These are phyloP conservation scores for Rhombomys opimus DNA, from an alignment of 2,113 vertebrate species.

Conservation along the genomic window DNA sequence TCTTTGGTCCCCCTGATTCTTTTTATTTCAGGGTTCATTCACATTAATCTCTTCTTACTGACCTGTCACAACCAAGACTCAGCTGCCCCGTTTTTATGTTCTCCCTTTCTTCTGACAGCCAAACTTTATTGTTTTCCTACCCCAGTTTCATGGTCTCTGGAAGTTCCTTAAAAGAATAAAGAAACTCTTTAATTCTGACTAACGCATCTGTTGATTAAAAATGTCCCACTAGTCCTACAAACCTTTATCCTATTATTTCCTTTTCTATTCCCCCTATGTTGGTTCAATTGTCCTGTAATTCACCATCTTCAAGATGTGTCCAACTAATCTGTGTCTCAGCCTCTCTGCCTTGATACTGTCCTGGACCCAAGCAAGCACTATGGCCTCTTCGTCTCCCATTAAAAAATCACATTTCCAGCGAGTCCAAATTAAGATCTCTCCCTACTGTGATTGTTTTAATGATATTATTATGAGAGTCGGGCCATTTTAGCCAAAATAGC, in stretches of 20 bases:
- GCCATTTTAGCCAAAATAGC: background rate
- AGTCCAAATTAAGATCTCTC: background rate
- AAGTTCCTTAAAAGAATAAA: slow-evolving; percentile 54
- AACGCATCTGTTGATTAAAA: slow-evolving; percentile 49
- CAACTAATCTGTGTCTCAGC: slow-evolving; percentile 18
- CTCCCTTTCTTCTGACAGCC: background rate
- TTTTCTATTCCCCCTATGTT: slow-evolving; percentile 14
- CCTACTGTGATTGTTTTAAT: background rate
- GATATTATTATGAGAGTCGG: slow-evolving; percentile 42
- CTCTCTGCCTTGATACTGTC: background rate
- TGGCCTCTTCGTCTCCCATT: background rate
- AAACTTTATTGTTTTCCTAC: background rate
- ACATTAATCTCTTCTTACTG: slow-evolving; percentile 9
- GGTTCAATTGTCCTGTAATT: slow-evolving; percentile 14
- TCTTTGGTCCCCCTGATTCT: background rate
- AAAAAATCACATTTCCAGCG: slow-evolving; percentile 12
- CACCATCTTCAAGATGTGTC: slow-evolving; percentile 25
- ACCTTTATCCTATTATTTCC: slow-evolving; percentile 40
- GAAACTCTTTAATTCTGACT: slow-evolving; percentile 47
- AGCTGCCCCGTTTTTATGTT: slow-evolving; percentile 1
- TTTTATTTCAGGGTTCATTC: background rate
- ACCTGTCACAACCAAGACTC: background rate
- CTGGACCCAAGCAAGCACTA: background rate
- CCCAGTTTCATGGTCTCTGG: background rate
- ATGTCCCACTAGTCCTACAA: slow-evolving; percentile 38